Evolutionary conservation across 1,140 invertebrate genomes (phyloP).

Genomic region (Periplaneta americana): DNA sequence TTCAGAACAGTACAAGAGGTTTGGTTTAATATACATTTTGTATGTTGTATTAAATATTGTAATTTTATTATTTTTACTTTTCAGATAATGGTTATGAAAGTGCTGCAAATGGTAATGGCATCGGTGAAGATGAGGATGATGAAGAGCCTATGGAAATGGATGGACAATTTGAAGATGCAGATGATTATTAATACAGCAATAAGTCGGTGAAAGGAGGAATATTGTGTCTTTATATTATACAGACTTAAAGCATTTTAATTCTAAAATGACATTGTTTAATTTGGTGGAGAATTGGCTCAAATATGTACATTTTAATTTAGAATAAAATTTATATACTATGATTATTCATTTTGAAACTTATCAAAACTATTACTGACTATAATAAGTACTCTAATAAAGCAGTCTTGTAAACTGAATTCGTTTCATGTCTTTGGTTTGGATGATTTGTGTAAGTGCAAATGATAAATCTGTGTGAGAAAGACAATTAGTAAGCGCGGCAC

Average conservation of each 20-base stretch:
- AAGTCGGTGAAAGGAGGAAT: background rate
- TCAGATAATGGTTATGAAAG: background rate
- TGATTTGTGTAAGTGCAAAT: no score
- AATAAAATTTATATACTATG: background rate
- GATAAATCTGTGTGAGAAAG: no score
- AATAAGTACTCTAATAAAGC: no score
- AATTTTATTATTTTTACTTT: background rate
- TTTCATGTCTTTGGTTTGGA: no score
- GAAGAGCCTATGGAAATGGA: conserved; percentile 44
- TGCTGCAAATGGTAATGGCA: background rate
- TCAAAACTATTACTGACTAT: no score
- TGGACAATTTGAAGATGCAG: conserved; percentile 52
- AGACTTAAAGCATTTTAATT: background rate
- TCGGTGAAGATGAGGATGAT: conserved; percentile 28
- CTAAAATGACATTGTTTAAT: no score
- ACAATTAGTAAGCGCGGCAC: no score
- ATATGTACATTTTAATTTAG: background rate
- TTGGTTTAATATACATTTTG: no score
- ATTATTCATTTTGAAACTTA: background rate
- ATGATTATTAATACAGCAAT: conserved; percentile 18
- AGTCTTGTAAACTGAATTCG: no score
- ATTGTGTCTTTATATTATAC: background rate
- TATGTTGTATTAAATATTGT: background rate
- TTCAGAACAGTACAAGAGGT: no score
- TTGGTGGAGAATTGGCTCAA: background rate